phyloP scores from a whole-genome alignment of 2,797 vertebrate species.

The Jordanella pulchra region DNA sequence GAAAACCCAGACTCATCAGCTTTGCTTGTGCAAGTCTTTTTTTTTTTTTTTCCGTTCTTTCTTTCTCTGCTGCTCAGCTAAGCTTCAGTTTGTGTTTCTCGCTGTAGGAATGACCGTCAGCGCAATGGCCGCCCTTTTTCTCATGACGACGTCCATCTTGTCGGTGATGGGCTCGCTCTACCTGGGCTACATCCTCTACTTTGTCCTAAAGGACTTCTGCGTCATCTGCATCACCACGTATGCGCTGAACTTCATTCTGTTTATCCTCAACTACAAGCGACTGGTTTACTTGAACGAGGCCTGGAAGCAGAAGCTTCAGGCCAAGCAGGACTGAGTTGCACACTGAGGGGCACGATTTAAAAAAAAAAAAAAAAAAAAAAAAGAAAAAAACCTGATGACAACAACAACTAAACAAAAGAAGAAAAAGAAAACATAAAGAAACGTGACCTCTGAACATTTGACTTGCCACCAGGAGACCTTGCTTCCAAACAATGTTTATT shows the following conservation, averaged over 20 bases:
- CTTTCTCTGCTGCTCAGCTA: slow-evolving; percentile 40
- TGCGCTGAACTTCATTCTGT: slow-evolving; percentile 97
- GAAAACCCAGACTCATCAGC: slow-evolving; percentile 40
- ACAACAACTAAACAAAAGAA: slow-evolving; percentile 44
- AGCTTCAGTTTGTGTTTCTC: slow-evolving; percentile 62
- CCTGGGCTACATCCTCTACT: slow-evolving; percentile 99
- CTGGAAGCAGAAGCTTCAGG: slow-evolving; percentile 96
- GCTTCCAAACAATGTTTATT: slow-evolving; percentile 95
- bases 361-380: slow-evolving; percentile 52
- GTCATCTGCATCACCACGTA: slow-evolving; percentile 95
- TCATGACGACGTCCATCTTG: slow-evolving; percentile 97
- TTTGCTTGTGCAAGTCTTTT: slow-evolving; percentile 21
- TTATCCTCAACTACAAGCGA: slow-evolving; percentile 99
- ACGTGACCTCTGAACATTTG: slow-evolving; percentile 85
- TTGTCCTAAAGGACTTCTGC: slow-evolving; percentile 99
- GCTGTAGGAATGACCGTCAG: slow-evolving; percentile 94
- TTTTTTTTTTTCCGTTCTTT: not conserved
- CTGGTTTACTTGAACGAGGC: slow-evolving; percentile 99
- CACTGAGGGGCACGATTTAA: slow-evolving; percentile 37
- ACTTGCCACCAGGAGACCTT: slow-evolving; percentile 90
- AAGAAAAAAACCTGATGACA: slow-evolving; percentile 58
- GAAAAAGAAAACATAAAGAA: slow-evolving; percentile 64
- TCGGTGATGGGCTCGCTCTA: slow-evolving; percentile 96
- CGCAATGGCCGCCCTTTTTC: slow-evolving; percentile 95
- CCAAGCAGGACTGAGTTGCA: slow-evolving; percentile 89